phyloP scores from a whole-genome alignment of 2,888 invertebrate genomes.

The Furcula furcula region DNA sequence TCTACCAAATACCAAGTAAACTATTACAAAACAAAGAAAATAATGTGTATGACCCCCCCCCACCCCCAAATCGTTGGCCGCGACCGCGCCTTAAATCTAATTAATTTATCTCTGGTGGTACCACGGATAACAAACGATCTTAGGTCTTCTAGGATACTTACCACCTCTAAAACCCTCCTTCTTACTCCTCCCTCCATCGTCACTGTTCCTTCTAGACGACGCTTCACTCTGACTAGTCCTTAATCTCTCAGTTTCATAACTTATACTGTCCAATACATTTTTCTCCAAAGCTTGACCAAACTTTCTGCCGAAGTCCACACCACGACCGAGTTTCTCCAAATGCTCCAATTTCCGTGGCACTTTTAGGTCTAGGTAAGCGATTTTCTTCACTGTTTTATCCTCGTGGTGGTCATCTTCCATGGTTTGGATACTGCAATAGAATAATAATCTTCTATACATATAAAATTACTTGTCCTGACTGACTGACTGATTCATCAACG shows the following conservation, averaged over 20 bases:
- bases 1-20: no score
- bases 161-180: constrained; percentile 54
- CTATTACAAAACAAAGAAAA: no score
- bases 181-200: constrained; percentile 53
- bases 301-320: constrained; percentile 28
- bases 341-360: constrained; percentile 38
- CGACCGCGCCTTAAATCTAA: no score
- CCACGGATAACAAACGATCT: neutral
- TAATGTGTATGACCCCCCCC: no score
- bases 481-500: no score
- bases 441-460: no score
- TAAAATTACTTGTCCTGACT: no score
- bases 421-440: constrained; percentile 23
- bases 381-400: constrained; percentile 47
- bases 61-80: no score
- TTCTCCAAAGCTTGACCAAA: constrained; percentile 39
- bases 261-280: constrained; percentile 51
- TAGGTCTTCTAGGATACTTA: constrained; percentile 22
- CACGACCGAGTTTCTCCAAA: constrained; percentile 26
- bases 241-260: constrained; percentile 61
- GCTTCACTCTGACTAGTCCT: constrained; percentile 57
- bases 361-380: constrained; percentile 34
- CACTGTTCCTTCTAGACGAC: constrained; percentile 70
- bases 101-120: no score
- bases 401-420: constrained; percentile 60